These are phyloP conservation scores for Digitonthophagus gazella DNA, from an alignment of 2,888 invertebrate species.

Conservation along the genomic window DNA sequence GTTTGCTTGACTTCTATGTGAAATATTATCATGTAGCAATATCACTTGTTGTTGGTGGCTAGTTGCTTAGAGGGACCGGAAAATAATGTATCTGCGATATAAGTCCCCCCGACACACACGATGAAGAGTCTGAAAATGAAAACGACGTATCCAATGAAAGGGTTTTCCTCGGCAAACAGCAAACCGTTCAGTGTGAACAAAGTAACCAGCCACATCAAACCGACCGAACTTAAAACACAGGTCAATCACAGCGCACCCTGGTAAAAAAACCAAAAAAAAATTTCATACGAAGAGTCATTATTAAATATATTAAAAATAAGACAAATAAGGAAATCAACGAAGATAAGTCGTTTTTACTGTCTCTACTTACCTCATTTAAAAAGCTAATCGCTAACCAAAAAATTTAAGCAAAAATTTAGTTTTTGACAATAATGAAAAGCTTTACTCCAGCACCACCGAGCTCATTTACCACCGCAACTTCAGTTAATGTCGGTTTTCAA, in stretches of 20 bases:
- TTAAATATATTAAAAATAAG: slow-evolving; percentile 13
- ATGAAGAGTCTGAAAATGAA: slow-evolving; percentile 16
- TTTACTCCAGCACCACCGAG: slow-evolving; percentile 4
- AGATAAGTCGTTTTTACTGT: slow-evolving; percentile 25
- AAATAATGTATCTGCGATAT: slow-evolving; percentile 12
- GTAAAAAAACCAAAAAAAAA: not conserved
- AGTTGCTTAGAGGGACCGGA: no score
- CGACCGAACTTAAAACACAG: no score
- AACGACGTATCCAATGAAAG: no score
- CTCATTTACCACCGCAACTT: not conserved
- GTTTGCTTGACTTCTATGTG: no score
- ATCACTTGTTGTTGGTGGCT: no score
- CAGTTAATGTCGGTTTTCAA: not conserved
- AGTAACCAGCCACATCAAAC: not conserved
- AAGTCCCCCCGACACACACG: slow-evolving; percentile 4
- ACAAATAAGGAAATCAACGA: slow-evolving; percentile 21
- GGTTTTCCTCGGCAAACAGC: not conserved
- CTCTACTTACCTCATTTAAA: slow-evolving; percentile 24
- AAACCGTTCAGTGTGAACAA: not conserved
- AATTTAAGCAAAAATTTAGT: slow-evolving; percentile 8
- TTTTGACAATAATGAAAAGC: not conserved
- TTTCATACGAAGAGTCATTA: not conserved
- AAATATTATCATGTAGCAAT: no score
- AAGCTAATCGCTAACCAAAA: slow-evolving; percentile 22
- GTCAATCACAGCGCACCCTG: not conserved